Evolutionary conservation across 2,113 vertebrate genomes (phyloP).

Genomic region (Butorides virescens): DNA sequence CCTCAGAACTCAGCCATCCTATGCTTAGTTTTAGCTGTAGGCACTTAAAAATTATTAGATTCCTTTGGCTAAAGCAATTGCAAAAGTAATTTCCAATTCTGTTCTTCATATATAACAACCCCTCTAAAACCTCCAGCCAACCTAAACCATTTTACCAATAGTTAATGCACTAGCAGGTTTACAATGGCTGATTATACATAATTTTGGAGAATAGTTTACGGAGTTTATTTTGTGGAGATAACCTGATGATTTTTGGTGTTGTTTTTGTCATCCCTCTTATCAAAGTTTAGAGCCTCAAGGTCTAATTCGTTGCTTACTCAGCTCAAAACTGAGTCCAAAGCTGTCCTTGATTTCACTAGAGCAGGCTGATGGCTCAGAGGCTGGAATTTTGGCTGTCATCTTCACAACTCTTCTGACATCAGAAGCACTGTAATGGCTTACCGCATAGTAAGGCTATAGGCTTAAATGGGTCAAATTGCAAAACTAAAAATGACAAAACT

Average conservation of each 20-base stretch:
- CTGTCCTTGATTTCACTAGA: background rate
- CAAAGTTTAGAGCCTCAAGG: background rate
- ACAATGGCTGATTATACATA: background rate
- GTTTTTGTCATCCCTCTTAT: background rate
- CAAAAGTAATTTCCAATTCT: background rate
- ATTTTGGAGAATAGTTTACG: background rate
- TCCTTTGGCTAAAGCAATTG: background rate
- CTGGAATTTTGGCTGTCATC: background rate
- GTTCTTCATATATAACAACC: background rate
- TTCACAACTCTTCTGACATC: background rate
- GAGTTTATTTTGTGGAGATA: background rate
- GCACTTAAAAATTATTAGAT: background rate
- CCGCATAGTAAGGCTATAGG: background rate
- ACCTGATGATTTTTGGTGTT: background rate
- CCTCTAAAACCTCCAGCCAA: background rate
- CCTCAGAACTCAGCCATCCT: background rate
- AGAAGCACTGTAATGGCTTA: background rate
- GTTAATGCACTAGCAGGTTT: background rate
- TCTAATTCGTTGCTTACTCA: constrained; percentile 3
- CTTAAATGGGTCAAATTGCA: background rate
- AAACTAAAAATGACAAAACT: background rate
- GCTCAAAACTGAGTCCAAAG: background rate
- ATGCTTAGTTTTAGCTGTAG: background rate
- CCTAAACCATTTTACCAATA: background rate
- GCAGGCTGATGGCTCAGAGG: background rate